phyloP scores from a whole-genome alignment of 1,140 invertebrate genomes.

The Pseudobourletiella spinata region DNA sequence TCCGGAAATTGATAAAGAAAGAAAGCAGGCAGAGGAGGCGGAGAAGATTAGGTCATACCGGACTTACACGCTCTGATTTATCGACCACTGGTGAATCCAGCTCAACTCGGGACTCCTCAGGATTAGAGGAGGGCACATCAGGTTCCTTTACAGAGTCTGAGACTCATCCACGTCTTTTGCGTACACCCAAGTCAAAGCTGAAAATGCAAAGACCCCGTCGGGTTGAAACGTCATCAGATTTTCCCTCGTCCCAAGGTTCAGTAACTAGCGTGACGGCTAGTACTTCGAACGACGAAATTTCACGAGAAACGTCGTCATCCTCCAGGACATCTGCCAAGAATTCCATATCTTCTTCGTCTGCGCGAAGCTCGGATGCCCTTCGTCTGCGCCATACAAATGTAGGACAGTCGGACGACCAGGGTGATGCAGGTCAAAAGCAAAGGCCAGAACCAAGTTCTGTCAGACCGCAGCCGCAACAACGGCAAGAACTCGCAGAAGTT shows the following conservation, averaged over 20 bases:
- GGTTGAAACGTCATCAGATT: neutral
- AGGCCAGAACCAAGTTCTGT: too few species aligned
- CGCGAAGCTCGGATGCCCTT: too few species aligned
- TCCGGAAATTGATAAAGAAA: constrained; percentile 23
- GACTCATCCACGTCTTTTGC: neutral
- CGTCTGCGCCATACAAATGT: too few species aligned
- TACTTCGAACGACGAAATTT: too few species aligned
- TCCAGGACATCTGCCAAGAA: too few species aligned
- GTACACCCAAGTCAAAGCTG: neutral
- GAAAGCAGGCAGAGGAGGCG: constrained; percentile 18
- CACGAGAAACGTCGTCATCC: neutral
- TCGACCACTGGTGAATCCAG: neutral
- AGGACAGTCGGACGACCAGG: too few species aligned
- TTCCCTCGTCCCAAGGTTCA: too few species aligned
- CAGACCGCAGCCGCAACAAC: neutral
- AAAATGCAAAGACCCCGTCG: neutral
- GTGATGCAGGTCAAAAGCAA: too few species aligned
- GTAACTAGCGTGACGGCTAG: too few species aligned
- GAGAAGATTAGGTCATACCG: constrained; percentile 17
- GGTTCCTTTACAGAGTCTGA: too few species aligned
- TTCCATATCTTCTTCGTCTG: too few species aligned
- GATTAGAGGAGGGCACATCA: too few species aligned
- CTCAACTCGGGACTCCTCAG: neutral
- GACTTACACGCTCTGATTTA: neutral
- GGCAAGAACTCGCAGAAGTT: neutral